These are phyloP conservation scores for Fukomys damarensis DNA, from an alignment of 2,113 vertebrate species.

Conservation along the genomic window DNA sequence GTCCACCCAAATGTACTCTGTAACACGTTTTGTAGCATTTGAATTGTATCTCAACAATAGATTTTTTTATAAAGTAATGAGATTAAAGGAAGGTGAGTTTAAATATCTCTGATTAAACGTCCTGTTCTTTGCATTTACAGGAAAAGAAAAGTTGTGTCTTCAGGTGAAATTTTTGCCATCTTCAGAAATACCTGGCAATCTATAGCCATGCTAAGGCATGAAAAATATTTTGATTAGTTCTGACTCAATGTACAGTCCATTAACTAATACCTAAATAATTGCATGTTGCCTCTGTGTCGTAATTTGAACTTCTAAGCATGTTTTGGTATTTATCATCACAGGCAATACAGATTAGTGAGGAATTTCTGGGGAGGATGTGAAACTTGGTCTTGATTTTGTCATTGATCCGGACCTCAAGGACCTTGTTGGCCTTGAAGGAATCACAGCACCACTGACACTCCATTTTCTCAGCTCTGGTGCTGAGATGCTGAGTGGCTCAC, in stretches of 20 bases:
- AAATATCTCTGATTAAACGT: neutral
- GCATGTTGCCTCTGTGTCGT: neutral
- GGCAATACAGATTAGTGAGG: neutral
- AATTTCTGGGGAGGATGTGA: neutral
- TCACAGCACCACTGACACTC: neutral
- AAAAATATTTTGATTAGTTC: neutral
- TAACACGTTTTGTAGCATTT: neutral
- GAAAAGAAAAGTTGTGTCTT: conserved; percentile 25
- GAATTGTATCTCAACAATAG: neutral
- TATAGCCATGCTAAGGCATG: conserved; percentile 11
- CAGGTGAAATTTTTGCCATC: conserved; percentile 25
- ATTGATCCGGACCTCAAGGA: neutral
- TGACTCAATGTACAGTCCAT: conserved; percentile 2
- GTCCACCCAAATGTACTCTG: neutral
- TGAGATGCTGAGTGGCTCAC: no score
- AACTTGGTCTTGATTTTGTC: neutral
- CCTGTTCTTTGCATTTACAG: conserved; percentile 41
- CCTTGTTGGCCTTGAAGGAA: neutral
- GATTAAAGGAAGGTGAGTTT: neutral
- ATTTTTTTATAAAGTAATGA: neutral
- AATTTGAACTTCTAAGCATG: neutral
- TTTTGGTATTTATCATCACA: neutral
- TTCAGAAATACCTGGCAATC: conserved; percentile 55
- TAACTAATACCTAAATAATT: conserved; percentile 65
- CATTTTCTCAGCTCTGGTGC: neutral